Base-by-base conservation (phyloP, 2,888 invertebrate species). In the Trissoscelio sp. region DNA sequence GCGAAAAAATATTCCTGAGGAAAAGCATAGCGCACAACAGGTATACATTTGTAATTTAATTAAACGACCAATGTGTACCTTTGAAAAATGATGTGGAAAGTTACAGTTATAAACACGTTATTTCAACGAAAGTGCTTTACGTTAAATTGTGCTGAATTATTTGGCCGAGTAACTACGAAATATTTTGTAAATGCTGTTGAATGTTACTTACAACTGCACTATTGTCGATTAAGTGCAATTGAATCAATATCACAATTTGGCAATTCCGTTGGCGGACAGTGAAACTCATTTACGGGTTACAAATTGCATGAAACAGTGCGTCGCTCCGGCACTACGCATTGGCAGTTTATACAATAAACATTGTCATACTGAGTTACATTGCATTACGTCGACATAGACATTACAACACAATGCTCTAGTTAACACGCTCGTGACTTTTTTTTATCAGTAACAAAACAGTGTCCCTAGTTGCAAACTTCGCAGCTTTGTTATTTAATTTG, bases 301-400 rank as follows among this genome's bases (percentile, higher is more conserved):
- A 67, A 77, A 77, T 67, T 67, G 75, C 16, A 60, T 39, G 67
- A 60, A 77, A 60, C 53, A 67, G 34, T 60, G 60, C 67, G 42
- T 77, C 67, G 53, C 67, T 51, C 44, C 14, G 16, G 22, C 4
- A 24, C 48, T 57, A 24, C 34, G 18, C 53, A 55, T 14, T 44
- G 64, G 24, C 57, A 55, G 37, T 66, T 75, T 58, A 75, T 66
- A 64, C 55, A 75, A 75, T 67, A 75, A 75, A 67, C 67, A 67
- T 75, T 67, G 67, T 58, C 58, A 51, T 58, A 44, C 20, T 22
- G 39, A 55, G 12, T 77, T 77, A 77, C 31, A 69, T 12, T 42
- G 55, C 67, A 24, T 55, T 31, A 14, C 42, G 42, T 44, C 5
- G 22, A 37, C 24, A 34, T 66, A 44, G 51, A 7, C 53, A 42